Evolutionary conservation across 37 sponge, comb jelly and placozoan species (phyloP).

Genomic region (Axinella damicornis): DNA sequence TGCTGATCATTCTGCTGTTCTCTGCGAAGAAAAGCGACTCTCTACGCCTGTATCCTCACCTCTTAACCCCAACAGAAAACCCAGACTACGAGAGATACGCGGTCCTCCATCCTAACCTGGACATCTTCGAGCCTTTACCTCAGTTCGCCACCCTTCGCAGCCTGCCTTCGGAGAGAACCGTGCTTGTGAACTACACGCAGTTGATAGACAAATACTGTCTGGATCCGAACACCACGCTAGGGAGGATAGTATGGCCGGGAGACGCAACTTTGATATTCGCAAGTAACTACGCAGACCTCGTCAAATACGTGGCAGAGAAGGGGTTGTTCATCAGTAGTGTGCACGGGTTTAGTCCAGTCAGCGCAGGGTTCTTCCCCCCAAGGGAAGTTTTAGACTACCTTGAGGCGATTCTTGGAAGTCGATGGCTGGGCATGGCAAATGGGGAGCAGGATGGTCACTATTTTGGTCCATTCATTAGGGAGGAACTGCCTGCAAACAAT

Average conservation of each 20-base stretch:
- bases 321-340: conserved; percentile 47
- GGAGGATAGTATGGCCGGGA: conserved; percentile 45
- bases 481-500: conserved; percentile 34
- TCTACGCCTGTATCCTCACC: conserved; percentile 39
- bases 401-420: conserved; percentile 19
- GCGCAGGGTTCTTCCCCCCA: conserved; percentile 41
- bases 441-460: conserved; percentile 72
- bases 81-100: conserved; percentile 57
- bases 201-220: conserved; percentile 35
- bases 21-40: neutral
- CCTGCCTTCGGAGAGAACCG: neutral
- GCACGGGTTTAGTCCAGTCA: conserved; percentile 51
- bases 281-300: conserved; percentile 37
- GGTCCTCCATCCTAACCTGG: conserved; percentile 31
- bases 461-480: conserved; percentile 35
- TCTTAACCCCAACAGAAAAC: conserved; percentile 38
- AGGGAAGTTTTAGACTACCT: conserved; percentile 41
- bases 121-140: conserved; percentile 14
- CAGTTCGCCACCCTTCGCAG: conserved; percentile 53
- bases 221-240: conserved; percentile 47
- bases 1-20: too few relatives aligned
- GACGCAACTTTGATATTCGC: conserved; percentile 38
- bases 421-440: conserved; percentile 59
- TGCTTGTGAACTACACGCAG: conserved; percentile 37
- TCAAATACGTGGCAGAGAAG: conserved; percentile 27